A percentile compares a stretch with the other conserved stretches of the same genome.
Conservation (phyloP, 2,113 vertebrate species). For the Dromiciops gliroides region DNA sequence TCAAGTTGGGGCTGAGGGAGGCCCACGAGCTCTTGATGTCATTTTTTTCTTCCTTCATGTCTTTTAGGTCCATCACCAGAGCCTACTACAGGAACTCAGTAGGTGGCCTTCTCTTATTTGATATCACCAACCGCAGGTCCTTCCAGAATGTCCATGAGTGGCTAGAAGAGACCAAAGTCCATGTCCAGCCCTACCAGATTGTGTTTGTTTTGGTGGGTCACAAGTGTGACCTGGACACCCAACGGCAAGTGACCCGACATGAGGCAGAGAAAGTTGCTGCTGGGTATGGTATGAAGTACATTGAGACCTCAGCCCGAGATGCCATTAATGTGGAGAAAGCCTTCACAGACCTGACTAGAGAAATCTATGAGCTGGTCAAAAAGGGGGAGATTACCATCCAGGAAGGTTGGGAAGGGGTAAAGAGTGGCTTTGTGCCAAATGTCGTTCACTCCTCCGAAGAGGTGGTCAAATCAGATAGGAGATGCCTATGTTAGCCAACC, state of each 20-base stretch:
- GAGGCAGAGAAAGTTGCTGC: slow-evolving; percentile 96
- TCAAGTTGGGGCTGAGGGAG: neutral
- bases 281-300: slow-evolving; percentile 94
- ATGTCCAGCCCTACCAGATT: slow-evolving; percentile 96
- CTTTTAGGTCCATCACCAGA: slow-evolving; percentile 91
- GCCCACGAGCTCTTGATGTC: slow-evolving; percentile 14
- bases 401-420: slow-evolving; percentile 98
- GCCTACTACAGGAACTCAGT: slow-evolving; percentile 98
- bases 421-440: slow-evolving; percentile 97
- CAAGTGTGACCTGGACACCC: slow-evolving; percentile 96
- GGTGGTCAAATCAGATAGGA: slow-evolving; percentile 92
- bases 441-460: slow-evolving; percentile 96
- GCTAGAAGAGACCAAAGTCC: slow-evolving; percentile 95
- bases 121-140: slow-evolving; percentile 97
- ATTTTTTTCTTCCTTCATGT: slow-evolving; percentile 62
- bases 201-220: slow-evolving; percentile 97
- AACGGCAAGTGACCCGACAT: slow-evolving; percentile 94
- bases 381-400: slow-evolving; percentile 96
- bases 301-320: slow-evolving; percentile 96
- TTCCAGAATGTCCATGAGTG: slow-evolving; percentile 97
- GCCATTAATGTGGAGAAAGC: slow-evolving; percentile 98
- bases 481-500: slow-evolving; percentile 93
- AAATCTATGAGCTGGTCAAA: slow-evolving; percentile 96
- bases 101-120: slow-evolving; percentile 96
- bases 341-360: slow-evolving; percentile 95